Evolutionary conservation across 1,140 invertebrate species (phyloP).

Genomic region (Cataglyphis hispanica): DNA sequence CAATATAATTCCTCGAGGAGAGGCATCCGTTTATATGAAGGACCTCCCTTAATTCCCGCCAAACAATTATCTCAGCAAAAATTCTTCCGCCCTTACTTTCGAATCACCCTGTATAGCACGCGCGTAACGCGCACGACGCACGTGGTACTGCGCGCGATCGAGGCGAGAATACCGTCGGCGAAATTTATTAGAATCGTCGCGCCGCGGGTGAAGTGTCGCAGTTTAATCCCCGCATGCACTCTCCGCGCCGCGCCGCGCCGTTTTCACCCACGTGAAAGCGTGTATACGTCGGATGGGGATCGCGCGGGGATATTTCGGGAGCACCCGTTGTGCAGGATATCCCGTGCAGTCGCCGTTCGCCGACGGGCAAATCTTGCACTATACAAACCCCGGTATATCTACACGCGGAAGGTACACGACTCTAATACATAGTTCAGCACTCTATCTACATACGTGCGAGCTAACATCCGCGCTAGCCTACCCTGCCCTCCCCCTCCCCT

Average conservation of each 20-base stretch:
- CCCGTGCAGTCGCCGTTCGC: constrained; percentile 68
- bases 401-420: constrained; percentile 78
- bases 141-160: constrained; percentile 38
- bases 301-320: constrained; percentile 65
- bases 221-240: constrained; percentile 65
- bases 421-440: constrained; percentile 84
- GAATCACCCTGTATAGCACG: too few relatives aligned
- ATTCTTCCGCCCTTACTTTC: too few relatives aligned
- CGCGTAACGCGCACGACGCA: neutral
- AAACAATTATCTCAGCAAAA: too few relatives aligned
- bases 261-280: constrained; percentile 45
- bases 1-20: too few relatives aligned
- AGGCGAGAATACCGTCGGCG: constrained; percentile 51
- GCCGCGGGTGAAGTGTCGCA: constrained; percentile 29
- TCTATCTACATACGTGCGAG: constrained; percentile 82
- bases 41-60: too few relatives aligned
- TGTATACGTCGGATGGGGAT: constrained; percentile 48
- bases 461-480: constrained; percentile 82
- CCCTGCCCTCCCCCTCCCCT: constrained; percentile 50
- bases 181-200: constrained; percentile 59
- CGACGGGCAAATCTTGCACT: constrained; percentile 81
- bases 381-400: constrained; percentile 80
- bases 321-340: constrained; percentile 75
- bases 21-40: too few relatives aligned
- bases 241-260: neutral